phyloP scores from a whole-genome alignment of 2,888 invertebrate species.

The Ametastegia equiseti region DNA sequence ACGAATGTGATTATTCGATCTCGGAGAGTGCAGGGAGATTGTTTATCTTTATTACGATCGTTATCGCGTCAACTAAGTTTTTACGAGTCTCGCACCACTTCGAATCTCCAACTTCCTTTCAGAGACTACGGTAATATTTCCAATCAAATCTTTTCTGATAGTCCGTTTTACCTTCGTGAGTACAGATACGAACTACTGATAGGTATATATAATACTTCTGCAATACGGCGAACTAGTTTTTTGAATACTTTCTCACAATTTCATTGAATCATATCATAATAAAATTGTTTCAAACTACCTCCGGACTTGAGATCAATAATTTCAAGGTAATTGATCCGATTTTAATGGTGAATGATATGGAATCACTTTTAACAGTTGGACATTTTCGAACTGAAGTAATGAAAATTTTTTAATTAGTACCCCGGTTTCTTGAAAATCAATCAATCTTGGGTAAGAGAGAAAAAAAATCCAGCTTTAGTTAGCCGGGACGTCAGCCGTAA shows the following conservation, averaged over 20 bases:
- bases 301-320: background rate
- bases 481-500: slow-evolving; percentile 12
- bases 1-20: background rate
- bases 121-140: background rate
- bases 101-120: background rate
- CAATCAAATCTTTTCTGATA: background rate
- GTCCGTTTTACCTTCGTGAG: background rate
- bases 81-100: background rate
- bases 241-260: background rate
- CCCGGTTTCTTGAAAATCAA: background rate
- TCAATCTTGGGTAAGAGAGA: background rate
- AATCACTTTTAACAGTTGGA: too few relatives aligned
- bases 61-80: slow-evolving; percentile 8
- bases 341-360: too few relatives aligned
- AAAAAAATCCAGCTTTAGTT: background rate
- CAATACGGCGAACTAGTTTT: too few relatives aligned
- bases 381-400: background rate
- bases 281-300: background rate
- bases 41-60: slow-evolving; percentile 31
- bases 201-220: too few relatives aligned
- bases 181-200: background rate
- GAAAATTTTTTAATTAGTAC: background rate
- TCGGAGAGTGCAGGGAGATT: background rate
- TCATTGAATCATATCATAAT: background rate
- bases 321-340: background rate